phyloP scores from a whole-genome alignment of 1,140 invertebrate species.

The Drosophila arawakana region DNA sequence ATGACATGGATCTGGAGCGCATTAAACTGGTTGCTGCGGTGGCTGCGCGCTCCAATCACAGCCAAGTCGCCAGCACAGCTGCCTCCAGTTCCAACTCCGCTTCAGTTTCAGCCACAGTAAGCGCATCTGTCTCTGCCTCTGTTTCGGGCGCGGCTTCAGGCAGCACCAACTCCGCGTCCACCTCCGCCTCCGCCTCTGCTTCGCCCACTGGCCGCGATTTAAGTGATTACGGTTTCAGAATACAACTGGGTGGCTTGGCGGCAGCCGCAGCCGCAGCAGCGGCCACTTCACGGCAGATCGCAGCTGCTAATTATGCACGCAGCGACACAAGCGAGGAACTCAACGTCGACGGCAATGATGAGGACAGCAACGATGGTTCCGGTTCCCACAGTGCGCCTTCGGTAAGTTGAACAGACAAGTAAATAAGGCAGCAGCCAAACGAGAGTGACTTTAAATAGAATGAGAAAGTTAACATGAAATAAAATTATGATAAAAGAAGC shows the following conservation, averaged over 20 bases:
- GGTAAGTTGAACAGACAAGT: constrained; percentile 56
- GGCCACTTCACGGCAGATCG: constrained; percentile 78
- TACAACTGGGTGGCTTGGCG: constrained; percentile 82
- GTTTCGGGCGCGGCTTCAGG: constrained; percentile 41
- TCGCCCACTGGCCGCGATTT: constrained; percentile 72
- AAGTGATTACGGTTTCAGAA: constrained; percentile 84
- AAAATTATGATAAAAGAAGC: no score
- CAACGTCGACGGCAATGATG: constrained; percentile 83
- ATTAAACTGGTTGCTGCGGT: constrained; percentile 81
- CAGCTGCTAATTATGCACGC: constrained; percentile 80
- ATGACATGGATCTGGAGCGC: constrained; percentile 81
- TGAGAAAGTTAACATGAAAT: no score
- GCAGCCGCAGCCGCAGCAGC: constrained; percentile 79
- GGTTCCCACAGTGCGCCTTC: constrained; percentile 76
- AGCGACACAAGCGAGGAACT: constrained; percentile 84
- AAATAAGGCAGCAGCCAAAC: no score
- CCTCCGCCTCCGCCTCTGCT: constrained; percentile 53
- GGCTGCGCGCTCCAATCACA: constrained; percentile 57
- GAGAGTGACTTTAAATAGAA: no score
- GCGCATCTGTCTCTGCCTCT: constrained; percentile 28
- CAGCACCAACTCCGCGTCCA: constrained; percentile 56
- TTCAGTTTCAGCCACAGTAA: constrained; percentile 32
- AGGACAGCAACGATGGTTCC: constrained; percentile 79
- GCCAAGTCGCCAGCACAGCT: constrained; percentile 48
- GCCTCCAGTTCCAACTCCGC: constrained; percentile 35